phyloP scores from a whole-genome alignment of 2,113 vertebrate species.

The Atractosteus spatula region DNA sequence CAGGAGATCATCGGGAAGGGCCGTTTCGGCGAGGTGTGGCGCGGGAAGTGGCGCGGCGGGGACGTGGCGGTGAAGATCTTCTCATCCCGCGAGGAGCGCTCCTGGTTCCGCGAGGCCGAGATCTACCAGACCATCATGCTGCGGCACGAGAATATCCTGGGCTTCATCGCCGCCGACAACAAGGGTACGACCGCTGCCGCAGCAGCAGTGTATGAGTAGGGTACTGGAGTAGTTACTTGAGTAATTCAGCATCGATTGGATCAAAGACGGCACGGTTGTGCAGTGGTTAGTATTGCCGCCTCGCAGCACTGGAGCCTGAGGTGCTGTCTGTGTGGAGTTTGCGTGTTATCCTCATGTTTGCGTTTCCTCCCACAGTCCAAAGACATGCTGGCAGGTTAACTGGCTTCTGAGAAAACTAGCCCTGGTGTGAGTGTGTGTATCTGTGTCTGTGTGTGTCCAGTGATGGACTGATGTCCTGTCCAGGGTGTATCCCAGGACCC shows the following conservation, averaged over 20 bases:
- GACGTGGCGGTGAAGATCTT: slow-evolving; percentile 98
- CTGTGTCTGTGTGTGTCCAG: too few species aligned
- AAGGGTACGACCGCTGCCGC: slow-evolving; percentile 71
- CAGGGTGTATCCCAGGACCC: neutral
- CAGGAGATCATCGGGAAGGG: slow-evolving; percentile 98
- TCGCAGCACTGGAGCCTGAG: too few species aligned
- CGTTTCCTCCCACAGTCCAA: too few species aligned
- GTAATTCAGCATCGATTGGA: too few species aligned
- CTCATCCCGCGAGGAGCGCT: slow-evolving; percentile 93
- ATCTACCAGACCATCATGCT: slow-evolving; percentile 98
- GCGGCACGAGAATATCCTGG: slow-evolving; percentile 94
- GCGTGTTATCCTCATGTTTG: too few species aligned
- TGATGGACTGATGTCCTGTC: neutral
- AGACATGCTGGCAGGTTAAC: too few species aligned
- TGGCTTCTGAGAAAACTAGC: too few species aligned
- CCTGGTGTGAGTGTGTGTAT: too few species aligned
- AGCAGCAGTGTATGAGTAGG: too few species aligned
- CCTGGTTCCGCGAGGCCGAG: slow-evolving; percentile 96
- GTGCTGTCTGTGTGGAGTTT: too few species aligned
- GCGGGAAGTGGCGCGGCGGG: slow-evolving; percentile 90
- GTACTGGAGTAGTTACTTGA: too few species aligned
- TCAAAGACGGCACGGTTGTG: neutral
- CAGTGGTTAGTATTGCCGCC: too few species aligned
- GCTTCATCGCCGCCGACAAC: slow-evolving; percentile 95
- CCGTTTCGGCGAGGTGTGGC: slow-evolving; percentile 96